These are phyloP conservation scores for Gavialis gangeticus DNA, from an alignment of 2,113 vertebrate genomes.

Conservation along the genomic window DNA sequence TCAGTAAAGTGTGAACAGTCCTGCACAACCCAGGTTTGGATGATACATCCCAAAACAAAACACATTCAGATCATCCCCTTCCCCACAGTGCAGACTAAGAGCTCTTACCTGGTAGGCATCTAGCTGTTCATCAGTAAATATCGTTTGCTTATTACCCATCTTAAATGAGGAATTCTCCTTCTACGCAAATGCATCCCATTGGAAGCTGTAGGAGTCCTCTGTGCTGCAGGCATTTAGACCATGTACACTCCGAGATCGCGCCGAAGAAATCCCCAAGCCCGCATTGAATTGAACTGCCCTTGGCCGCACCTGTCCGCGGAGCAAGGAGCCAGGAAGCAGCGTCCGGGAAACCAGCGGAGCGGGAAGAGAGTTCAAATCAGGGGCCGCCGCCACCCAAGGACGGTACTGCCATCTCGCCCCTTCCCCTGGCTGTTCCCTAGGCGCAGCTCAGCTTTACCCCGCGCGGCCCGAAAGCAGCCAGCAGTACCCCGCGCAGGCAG, in stretches of 20 bases:
- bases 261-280: slow-evolving; percentile 69
- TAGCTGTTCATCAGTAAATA: slow-evolving; percentile 96
- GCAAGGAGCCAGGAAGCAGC: slow-evolving; percentile 24
- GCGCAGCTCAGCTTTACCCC: not conserved
- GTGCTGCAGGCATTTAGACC: slow-evolving; percentile 86
- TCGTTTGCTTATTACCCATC: slow-evolving; percentile 97
- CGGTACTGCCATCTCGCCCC: not conserved
- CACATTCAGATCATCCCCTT: not conserved
- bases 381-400: not conserved
- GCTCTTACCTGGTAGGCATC: slow-evolving; percentile 93
- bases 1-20: not conserved
- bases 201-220: slow-evolving; percentile 78
- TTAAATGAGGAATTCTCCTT: slow-evolving; percentile 81
- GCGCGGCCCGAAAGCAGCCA: rapidly evolving
- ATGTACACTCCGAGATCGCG: slow-evolving; percentile 45
- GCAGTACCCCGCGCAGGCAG: rapidly evolving
- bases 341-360: not conserved
- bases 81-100: not conserved
- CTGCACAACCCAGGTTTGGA: not conserved
- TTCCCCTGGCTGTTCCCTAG: not conserved
- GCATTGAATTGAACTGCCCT: slow-evolving; percentile 73
- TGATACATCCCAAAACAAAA: no score
- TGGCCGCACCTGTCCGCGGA: not conserved
- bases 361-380: not conserved
- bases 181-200: slow-evolving; percentile 84